phyloP scores from a whole-genome alignment of 2,797 vertebrate genomes.

The Eremophila alpestris region DNA sequence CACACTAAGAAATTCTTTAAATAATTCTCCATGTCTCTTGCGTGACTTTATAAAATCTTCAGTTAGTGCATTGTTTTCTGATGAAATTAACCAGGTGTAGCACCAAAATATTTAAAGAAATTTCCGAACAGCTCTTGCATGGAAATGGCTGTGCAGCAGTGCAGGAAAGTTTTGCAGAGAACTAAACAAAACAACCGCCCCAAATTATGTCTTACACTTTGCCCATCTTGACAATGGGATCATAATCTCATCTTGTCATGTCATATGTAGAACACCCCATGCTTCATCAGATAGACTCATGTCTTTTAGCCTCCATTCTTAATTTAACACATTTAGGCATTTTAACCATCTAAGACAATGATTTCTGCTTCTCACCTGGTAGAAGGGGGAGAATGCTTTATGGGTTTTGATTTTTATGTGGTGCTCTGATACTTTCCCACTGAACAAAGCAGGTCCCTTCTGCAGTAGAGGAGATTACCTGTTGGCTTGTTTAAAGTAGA shows the following conservation, averaged over 20 bases:
- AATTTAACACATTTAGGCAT: not conserved
- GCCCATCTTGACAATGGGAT: not conserved
- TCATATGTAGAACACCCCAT: rapidly evolving
- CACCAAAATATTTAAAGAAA: not conserved
- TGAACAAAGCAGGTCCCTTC: not conserved
- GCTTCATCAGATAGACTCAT: not conserved
- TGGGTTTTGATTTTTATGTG: not conserved
- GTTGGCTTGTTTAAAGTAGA: not conserved
- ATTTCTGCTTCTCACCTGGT: not conserved
- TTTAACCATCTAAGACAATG: not conserved
- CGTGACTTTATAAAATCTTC: not conserved
- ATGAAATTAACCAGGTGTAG: not conserved
- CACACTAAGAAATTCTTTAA: not conserved
- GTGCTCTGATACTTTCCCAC: not conserved
- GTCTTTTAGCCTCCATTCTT: not conserved
- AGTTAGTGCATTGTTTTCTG: not conserved
- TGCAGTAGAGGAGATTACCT: not conserved
- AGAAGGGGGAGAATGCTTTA: not conserved
- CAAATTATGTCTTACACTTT: not conserved
- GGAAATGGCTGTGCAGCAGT: rapidly evolving
- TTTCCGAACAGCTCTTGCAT: not conserved
- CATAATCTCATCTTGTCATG: not conserved
- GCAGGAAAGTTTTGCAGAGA: not conserved
- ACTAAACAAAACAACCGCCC: not conserved
- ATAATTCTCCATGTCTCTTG: not conserved